A percentile compares a stretch with the other conserved stretches of the same genome.
Conservation (phyloP, 2,797 vertebrate species). For the Silurus lanzhouensis region DNA sequence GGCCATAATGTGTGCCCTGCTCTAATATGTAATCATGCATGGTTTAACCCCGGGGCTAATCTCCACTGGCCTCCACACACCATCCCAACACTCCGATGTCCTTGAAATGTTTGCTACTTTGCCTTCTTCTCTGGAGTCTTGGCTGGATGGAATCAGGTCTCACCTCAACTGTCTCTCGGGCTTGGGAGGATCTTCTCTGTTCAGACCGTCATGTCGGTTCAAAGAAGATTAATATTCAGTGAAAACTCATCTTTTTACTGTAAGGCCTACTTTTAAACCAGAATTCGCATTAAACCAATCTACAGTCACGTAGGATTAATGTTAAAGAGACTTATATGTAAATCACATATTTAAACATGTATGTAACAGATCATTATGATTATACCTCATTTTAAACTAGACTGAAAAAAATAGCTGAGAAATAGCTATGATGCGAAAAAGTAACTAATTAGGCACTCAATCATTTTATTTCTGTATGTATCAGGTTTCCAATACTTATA, state of each 20-base stretch:
- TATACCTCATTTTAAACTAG: background rate
- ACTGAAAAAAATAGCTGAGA: background rate
- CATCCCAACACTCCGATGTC: conserved; percentile 52
- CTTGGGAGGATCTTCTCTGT: background rate
- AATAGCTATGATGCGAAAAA: background rate
- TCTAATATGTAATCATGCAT: conserved; percentile 65
- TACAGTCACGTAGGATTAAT: background rate
- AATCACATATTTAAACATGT: background rate
- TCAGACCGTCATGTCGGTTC: background rate
- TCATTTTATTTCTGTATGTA: background rate
- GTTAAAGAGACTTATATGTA: too few relatives aligned
- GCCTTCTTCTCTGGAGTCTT: conserved; percentile 41
- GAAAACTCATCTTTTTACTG: background rate
- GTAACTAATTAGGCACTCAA: background rate
- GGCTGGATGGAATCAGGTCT: conserved; percentile 22
- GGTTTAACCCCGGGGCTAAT: conserved; percentile 64
- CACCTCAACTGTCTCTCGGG: background rate
- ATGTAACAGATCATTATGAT: background rate
- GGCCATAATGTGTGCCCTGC: conserved; percentile 57
- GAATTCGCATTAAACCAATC: background rate
- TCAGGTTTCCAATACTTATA: background rate
- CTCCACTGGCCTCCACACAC: conserved; percentile 51
- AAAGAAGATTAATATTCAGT: background rate
- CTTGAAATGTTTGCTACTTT: conserved; percentile 62
- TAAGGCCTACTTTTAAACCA: too few relatives aligned